Evolutionary conservation across 2,113 vertebrate genomes (phyloP).

Genomic region (Pterocles gutturalis): DNA sequence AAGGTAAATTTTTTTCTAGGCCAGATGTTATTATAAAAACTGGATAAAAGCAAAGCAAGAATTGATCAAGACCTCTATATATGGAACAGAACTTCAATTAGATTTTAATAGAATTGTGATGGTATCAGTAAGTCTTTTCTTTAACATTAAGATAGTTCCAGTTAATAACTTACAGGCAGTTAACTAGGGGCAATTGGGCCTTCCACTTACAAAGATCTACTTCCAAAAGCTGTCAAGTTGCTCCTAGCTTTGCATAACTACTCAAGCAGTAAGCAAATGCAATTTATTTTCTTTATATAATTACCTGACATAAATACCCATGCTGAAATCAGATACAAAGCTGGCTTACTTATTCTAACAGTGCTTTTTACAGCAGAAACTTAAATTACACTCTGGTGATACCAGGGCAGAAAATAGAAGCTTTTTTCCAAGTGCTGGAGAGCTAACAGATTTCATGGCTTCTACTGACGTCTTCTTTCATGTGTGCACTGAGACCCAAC

Average conservation of each 20-base stretch:
- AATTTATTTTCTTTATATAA: not conserved
- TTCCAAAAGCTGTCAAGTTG: not conserved
- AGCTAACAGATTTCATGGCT: not conserved
- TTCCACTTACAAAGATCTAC: not conserved
- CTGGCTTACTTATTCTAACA: not conserved
- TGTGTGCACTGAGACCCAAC: not conserved
- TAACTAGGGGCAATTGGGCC: accelerated
- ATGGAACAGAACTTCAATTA: not conserved
- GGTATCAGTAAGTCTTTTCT: not conserved
- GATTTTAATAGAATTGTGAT: not conserved
- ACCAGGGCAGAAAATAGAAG: not conserved
- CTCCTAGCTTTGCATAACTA: not conserved
- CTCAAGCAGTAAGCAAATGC: not conserved
- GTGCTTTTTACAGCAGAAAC: not conserved
- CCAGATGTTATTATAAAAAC: not conserved
- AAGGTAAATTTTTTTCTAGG: not conserved
- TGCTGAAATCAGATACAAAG: not conserved
- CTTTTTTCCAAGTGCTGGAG: not conserved
- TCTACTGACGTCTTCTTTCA: not conserved
- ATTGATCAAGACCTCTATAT: not conserved
- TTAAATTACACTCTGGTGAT: not conserved
- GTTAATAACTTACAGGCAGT: not conserved
- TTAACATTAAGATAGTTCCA: not conserved
- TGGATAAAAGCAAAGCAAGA: not conserved
- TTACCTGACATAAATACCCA: not conserved